Evolutionary conservation across 2,888 invertebrate genomes (phyloP), one percentile per base, ranked within the genome.

Genomic region (Agrotis ipsilon): DNA sequence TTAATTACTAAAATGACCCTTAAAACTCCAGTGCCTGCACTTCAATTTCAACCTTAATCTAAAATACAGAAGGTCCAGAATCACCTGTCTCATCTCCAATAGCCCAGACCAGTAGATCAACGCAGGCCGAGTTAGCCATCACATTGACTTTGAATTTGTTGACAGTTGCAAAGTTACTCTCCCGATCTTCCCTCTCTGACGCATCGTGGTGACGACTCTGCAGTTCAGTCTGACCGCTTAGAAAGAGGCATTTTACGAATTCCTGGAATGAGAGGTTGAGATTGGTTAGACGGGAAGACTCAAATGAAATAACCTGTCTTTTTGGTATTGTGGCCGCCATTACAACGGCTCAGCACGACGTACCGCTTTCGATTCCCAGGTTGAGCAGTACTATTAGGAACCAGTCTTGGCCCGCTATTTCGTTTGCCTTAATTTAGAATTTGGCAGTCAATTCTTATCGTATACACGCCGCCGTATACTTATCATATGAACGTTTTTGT

Each of bases 31-130:
- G 1, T 21, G 48, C 13, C n/a, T 52, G 1, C 4, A 57, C 14
- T 4, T 13, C 1, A 61, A 57, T 27, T 39, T 63, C 0, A 61
- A 57, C 43, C 58, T 60, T 68, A 54, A 13, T 0, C 0, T 3
- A 65, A 21, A 32, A 5, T 0, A 63, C 0, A 69, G 57, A 83
- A 62, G 61, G 58, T 74, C 2, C 5, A 72, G 51, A 70, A 92
- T 96, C 92, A 99, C 99, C 99, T 89, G 98, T 98, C 96, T 99
- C 99, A 92, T 99, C 99, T 1, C 98, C 98, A 82, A 99, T 99
- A 1, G 99, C 99, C 99, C 99, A 99, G 45, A 99, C 99, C 2
- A 99, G 96, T 11, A 99, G 96, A 93, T 99, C 99, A 0, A 99
- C 99, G 90, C 99, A 99, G 1, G 99, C 99, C 0, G 99, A 99